Evolutionary conservation across 2,888 invertebrate genomes (phyloP).

Genomic region (Eurois occulta): DNA sequence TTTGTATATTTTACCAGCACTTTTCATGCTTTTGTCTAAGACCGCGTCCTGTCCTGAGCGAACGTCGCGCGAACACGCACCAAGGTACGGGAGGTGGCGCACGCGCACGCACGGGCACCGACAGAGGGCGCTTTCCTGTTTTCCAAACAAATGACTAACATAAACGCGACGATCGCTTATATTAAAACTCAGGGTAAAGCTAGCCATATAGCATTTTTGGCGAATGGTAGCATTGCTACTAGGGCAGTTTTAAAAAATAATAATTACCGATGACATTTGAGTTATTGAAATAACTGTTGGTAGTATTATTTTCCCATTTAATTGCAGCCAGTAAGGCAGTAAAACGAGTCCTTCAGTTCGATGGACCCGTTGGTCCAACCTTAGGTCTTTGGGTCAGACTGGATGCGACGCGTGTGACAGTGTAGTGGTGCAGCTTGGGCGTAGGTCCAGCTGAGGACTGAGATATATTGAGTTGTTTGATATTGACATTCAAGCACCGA

Average conservation of each 20-base stretch:
- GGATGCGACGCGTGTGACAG: neutral
- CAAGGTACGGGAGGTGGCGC: too few relatives aligned
- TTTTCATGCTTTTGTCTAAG: neutral
- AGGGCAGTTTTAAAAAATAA: neutral
- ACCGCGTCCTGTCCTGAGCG: neutral
- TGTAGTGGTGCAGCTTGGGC: neutral
- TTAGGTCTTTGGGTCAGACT: neutral
- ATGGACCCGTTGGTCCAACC: neutral
- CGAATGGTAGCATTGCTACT: neutral
- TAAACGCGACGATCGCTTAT: neutral
- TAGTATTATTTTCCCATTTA: neutral
- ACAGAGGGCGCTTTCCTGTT: neutral
- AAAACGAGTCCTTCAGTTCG: neutral
- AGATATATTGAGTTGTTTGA: neutral
- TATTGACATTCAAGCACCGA: neutral
- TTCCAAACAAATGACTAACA: neutral
- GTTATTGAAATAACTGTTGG: neutral
- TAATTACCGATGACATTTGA: neutral
- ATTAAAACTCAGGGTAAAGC: neutral
- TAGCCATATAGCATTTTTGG: neutral
- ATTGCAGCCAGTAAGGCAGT: neutral
- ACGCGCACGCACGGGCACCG: neutral
- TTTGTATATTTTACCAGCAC: neutral
- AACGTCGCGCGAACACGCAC: neutral
- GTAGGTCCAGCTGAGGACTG: neutral